Evolutionary conservation across 2,797 vertebrate genomes (phyloP).

Genomic region (Crotalus adamanteus): DNA sequence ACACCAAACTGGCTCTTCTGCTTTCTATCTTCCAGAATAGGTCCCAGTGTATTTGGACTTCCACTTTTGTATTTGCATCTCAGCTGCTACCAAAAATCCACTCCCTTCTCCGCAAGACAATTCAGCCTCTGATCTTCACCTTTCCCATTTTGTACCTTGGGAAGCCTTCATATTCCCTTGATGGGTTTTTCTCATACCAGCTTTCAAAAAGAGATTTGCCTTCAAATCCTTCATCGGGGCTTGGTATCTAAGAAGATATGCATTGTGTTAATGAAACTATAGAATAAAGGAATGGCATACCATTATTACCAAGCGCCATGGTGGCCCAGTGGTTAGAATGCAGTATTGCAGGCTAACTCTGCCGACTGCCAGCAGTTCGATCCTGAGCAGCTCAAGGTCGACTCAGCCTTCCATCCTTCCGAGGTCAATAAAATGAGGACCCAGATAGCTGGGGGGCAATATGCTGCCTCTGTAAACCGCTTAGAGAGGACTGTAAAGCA

Average conservation of each 20-base stretch:
- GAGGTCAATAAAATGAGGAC: background rate
- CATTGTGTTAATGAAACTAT: background rate
- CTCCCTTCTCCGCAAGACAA: background rate
- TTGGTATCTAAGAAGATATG: conserved; percentile 75
- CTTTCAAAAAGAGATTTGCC: conserved; percentile 88
- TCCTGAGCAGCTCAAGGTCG: background rate
- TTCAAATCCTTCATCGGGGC: conserved; percentile 89
- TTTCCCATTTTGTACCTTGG: conserved; percentile 76
- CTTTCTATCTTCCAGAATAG: background rate
- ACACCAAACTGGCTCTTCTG: background rate
- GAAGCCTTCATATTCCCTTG: conserved; percentile 75
- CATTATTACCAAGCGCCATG: no score
- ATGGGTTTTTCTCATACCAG: conserved; percentile 89
- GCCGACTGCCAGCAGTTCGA: background rate
- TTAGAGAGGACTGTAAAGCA: background rate
- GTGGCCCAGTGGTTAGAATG: background rate
- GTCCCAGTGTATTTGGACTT: no score
- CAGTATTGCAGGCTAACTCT: background rate
- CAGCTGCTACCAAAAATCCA: background rate
- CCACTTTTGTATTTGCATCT: background rate
- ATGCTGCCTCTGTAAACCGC: background rate
- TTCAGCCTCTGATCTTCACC: background rate
- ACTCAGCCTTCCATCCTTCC: background rate
- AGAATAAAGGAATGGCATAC: background rate
- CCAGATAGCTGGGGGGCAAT: background rate